These are phyloP conservation scores for Oncorhynchus masou DNA, from an alignment of 2,113 vertebrate species.

Conservation along the genomic window DNA sequence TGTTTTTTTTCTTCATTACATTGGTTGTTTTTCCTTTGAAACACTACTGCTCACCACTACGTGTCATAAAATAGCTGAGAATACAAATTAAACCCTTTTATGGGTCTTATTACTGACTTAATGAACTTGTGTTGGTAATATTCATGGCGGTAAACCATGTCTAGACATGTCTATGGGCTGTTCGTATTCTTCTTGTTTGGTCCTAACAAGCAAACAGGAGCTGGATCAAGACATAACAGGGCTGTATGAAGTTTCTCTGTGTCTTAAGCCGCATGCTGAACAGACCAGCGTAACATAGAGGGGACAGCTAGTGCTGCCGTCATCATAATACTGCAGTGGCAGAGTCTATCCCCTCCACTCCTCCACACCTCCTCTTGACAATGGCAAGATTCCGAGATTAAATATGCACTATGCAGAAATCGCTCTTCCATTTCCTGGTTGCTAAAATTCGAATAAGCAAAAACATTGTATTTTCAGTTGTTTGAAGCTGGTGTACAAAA, in stretches of 20 bases:
- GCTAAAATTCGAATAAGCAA: no score
- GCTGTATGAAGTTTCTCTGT: not conserved
- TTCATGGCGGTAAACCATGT: conserved; percentile 46
- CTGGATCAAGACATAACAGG: not conserved
- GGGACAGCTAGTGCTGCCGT: no score
- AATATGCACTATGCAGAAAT: not conserved
- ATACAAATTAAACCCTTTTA: conserved; percentile 58
- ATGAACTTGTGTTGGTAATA: conserved; percentile 55
- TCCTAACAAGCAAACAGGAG: conserved; percentile 41
- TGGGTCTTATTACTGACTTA: conserved; percentile 51
- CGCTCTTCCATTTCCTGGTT: no score
- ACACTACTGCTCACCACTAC: not conserved
- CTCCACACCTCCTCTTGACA: not conserved
- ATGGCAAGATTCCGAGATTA: not conserved
- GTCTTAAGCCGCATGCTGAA: not conserved
- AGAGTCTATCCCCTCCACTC: no score
- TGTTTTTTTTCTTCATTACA: conserved; percentile 11
- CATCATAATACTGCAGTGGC: no score
- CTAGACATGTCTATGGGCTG: conserved; percentile 55
- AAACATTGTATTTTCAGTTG: no score
- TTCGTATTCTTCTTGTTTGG: not conserved
- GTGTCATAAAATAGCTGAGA: conserved; percentile 28
- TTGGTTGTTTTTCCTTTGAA: not conserved
- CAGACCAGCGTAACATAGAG: no score
- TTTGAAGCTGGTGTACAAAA: no score